These are phyloP conservation scores for Parnassius glacialis DNA, from an alignment of 2,888 invertebrate genomes.

Conservation along the genomic window DNA sequence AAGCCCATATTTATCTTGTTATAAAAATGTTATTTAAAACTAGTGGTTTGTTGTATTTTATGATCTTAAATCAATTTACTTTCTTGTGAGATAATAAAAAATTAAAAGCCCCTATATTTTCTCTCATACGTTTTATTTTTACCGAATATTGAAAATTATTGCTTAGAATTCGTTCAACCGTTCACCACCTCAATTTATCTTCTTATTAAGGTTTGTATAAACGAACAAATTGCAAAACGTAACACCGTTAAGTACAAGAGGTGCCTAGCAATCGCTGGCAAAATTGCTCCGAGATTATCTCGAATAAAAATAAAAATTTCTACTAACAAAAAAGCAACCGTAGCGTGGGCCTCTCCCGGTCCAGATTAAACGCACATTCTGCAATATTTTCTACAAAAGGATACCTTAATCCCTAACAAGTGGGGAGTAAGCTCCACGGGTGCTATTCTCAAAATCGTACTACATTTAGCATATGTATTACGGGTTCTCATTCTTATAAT, in stretches of 20 bases:
- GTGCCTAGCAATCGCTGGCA: conserved; percentile 39
- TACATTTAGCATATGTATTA: conserved; percentile 26
- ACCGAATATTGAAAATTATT: conserved; percentile 13
- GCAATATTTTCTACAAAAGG: conserved; percentile 78
- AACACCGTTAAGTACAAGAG: conserved; percentile 35
- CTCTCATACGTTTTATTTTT: neutral
- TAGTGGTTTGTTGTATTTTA: too few relatives aligned
- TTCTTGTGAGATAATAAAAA: too few relatives aligned
- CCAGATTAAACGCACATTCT: conserved; percentile 77
- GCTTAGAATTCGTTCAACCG: conserved; percentile 4
- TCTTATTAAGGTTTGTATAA: conserved; percentile 36
- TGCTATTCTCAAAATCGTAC: conserved; percentile 53
- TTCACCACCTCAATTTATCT: conserved; percentile 31
- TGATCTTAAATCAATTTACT: too few relatives aligned
- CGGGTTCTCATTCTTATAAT: neutral
- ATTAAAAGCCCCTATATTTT: neutral
- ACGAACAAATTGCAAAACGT: conserved; percentile 32
- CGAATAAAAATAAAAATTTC: conserved; percentile 54
- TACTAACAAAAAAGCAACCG: conserved; percentile 62
- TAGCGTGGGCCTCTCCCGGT: conserved; percentile 54
- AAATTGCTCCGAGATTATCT: conserved; percentile 64
- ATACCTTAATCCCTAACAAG: conserved; percentile 78
- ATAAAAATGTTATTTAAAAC: too few relatives aligned
- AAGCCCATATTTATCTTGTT: too few relatives aligned
- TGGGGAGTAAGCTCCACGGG: conserved; percentile 61